Evolutionary conservation across 2,113 vertebrate species (phyloP).

Genomic region (Perca schrenkii): DNA sequence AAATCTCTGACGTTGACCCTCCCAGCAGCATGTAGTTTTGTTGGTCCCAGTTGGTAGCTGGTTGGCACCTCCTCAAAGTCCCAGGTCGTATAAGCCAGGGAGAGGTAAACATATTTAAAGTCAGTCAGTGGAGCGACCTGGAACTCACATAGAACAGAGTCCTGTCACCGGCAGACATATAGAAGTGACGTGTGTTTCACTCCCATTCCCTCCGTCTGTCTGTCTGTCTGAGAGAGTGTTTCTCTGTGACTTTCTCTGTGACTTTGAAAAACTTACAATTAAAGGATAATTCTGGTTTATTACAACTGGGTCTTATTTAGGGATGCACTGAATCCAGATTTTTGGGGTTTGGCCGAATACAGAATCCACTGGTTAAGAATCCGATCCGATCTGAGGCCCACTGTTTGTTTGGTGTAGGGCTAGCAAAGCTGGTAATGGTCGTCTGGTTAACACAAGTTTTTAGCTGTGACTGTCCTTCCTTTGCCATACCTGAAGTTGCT

Average conservation of each 20-base stretch:
- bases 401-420: too few relatives aligned
- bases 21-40: background rate
- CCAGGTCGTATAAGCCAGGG: conserved; percentile 4
- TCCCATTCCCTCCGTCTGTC: background rate
- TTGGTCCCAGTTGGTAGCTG: conserved; percentile 12
- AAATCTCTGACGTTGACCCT: background rate
- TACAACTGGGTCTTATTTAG: background rate
- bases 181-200: background rate
- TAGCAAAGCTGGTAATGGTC: too few relatives aligned
- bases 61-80: conserved; percentile 14
- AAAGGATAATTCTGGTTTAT: background rate
- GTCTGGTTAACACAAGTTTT: too few relatives aligned
- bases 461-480: too few relatives aligned
- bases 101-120: conserved; percentile 37
- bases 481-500: too few relatives aligned
- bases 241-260: background rate
- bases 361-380: too few relatives aligned
- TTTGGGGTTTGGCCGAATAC: too few relatives aligned
- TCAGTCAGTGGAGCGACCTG: conserved; percentile 6
- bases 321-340: too few relatives aligned
- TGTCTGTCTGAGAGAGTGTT: background rate
- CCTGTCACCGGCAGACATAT: background rate
- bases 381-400: too few relatives aligned
- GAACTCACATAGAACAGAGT: background rate
- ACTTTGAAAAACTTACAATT: background rate